phyloP scores from a whole-genome alignment of 2,113 vertebrate species.

The Balaenoptera acutorostrata region DNA sequence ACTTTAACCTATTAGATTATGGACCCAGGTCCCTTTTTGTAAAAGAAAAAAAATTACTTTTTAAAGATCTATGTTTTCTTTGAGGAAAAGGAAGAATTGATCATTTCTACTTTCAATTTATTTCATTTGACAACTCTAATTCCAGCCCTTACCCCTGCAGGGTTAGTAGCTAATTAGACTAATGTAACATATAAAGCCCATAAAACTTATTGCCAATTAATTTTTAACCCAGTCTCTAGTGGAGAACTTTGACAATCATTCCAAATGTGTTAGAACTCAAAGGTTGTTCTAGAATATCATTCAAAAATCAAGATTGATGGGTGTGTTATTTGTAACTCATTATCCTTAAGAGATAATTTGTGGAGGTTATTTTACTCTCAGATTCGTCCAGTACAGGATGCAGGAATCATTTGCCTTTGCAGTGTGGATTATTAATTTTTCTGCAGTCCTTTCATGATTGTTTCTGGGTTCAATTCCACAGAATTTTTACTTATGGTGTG shows the following conservation, averaged over 20 bases:
- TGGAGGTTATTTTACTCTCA: constrained; percentile 12
- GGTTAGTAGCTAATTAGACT: constrained; percentile 46
- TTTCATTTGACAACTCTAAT: constrained; percentile 51
- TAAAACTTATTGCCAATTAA: too few species aligned
- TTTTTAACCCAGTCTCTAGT: background rate
- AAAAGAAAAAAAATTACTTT: constrained; percentile 46
- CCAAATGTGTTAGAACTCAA: background rate
- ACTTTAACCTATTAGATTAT: constrained; percentile 39
- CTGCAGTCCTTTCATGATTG: constrained; percentile 11
- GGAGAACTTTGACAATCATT: constrained; percentile 29
- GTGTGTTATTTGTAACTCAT: background rate
- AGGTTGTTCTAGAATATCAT: constrained; percentile 42
- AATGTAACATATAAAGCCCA: constrained; percentile 15
- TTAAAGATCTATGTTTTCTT: constrained; percentile 50
- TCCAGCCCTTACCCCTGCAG: background rate
- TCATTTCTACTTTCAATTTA: constrained; percentile 45
- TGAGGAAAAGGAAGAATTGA: constrained; percentile 51
- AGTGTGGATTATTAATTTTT: background rate
- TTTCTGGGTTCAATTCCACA: constrained; percentile 46
- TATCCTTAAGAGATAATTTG: constrained; percentile 42
- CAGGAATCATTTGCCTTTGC: constrained; percentile 21
- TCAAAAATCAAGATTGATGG: constrained; percentile 58
- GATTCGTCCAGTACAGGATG: background rate
- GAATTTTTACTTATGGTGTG: constrained; percentile 22
- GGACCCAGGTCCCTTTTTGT: background rate